Base-by-base conservation (phyloP, 2,888 invertebrate species). In the Pammene fasciana region DNA sequence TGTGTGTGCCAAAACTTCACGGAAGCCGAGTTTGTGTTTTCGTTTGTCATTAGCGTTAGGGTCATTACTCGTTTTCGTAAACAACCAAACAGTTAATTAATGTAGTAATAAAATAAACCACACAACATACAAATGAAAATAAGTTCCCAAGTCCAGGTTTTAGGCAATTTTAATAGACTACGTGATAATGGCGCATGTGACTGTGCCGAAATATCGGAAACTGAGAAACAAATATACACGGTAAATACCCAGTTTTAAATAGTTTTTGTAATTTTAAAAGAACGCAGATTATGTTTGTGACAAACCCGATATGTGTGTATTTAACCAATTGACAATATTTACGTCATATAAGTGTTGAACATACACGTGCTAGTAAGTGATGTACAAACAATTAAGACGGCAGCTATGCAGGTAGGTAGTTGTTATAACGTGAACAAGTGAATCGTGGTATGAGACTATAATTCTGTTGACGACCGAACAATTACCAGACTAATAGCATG, bases 11-110 rank as follows among this genome's bases (percentile, higher is more conserved):
- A 65, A 59, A 59, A 65, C 14, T 65, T 68, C 18, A 50, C 59
- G 59, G 70, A 60, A 70, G 54, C 65, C 14, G 65, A 41, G 46
- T 34, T 60, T 55, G 70, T 55, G 70, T 55, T 70, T 57, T 54
- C 26, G 52, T 65, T 59, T 64, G 68, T 68, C 68, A 57, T 57
- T 50, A 52, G 36, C 36, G 57, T 38, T 36, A 52, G 52, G 54
- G 46, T 61, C 36, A 36, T 61, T 38, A 54, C 11, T 34, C 48
- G 34, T 57, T 50, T 18, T 61, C 18, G 36, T 61, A 61, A 61
- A 61, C 61, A 38, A 34, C 14, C 13, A 16, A 38, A 6, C 41
- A n/a, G 41, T 50, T 18, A 52, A 62, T 62, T 52, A 62, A 48
- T 18, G n/a, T n/a, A n/a, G 26, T 38, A 38, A 6, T 38, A 38